Base-by-base conservation (phyloP, 2,888 invertebrate species). In the Acronicta leporina region DNA sequence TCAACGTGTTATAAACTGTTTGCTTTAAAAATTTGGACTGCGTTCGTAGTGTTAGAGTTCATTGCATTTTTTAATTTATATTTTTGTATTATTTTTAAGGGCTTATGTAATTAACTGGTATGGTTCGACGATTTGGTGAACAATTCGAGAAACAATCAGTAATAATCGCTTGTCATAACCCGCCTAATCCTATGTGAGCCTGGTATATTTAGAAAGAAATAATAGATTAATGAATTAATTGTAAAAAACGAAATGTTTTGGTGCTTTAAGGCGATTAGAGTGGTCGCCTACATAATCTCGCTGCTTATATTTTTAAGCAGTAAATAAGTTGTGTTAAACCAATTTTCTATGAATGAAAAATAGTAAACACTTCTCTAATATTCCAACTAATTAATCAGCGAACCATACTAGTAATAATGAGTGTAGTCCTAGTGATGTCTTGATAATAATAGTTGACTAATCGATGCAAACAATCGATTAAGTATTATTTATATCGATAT, bases 21-120 rank as follows among this genome's bases (percentile, higher is more conserved):
- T 57, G 75, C 72, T 76, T 76, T 74, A 77, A 73, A 64, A 58
- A 57, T 58, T 59, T 63, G 51, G 68, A 77, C 77, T 69, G 75
- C 68, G 51, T 77, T 75, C 51, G 20, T 75, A 76, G 71, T 27
- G 40, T 64, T 72, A 77, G 61, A 62, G 41, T 56, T 55, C 51
- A 65, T 74, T 76, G 76, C 76, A 76, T 76, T 76, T 77, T 73
- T 63, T n/a, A 52, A 70, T 68, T 63, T 67, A 66, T 58, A 69
- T 60, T 60, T n/a, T 52, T 30, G 48, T 73, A 62, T 71, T 45
- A 41, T 44, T 53, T 56, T 65, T 61, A 66, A 47, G 49, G 43
- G 48, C n/a, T 56, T 52, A 15, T n/a, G n/a, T 44, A 30, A 41
- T 16, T 41, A 15, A 35, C 52, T 56, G 30, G 9, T 61, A 53